Evolutionary conservation across 2,113 vertebrate species (phyloP).

Genomic region (Tupaia tana): DNA sequence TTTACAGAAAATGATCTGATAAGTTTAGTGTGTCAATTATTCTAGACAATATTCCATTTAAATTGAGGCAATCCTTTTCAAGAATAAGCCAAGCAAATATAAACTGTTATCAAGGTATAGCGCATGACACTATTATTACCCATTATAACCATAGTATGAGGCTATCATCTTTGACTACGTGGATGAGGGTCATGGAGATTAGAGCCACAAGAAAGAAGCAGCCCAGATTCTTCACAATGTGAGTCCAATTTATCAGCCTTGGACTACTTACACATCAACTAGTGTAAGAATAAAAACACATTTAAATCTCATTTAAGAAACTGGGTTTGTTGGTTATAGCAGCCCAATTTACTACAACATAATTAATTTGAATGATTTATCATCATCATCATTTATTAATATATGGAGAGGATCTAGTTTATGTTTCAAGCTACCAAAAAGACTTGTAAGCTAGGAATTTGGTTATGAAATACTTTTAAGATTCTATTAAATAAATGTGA

Average conservation of each 20-base stretch:
- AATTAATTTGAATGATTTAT: constrained; percentile 12
- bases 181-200: neutral
- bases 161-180: neutral
- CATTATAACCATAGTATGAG: neutral
- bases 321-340: neutral
- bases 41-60: neutral
- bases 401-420: neutral
- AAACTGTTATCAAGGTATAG: neutral
- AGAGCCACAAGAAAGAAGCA: neutral
- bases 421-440: neutral
- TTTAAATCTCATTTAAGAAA: neutral
- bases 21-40: neutral
- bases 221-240: neutral
- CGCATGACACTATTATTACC: neutral
- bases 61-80: constrained; percentile 23
- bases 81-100: constrained; percentile 7
- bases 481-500: constrained; percentile 12
- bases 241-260: neutral
- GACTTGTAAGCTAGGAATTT: neutral
- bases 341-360: neutral
- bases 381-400: neutral
- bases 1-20: constrained; percentile 26
- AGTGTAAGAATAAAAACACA: neutral
- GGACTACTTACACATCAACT: neutral
- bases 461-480: neutral